phyloP scores from a whole-genome alignment of 2,797 vertebrate genomes.

The Hemitrygon akajei region DNA sequence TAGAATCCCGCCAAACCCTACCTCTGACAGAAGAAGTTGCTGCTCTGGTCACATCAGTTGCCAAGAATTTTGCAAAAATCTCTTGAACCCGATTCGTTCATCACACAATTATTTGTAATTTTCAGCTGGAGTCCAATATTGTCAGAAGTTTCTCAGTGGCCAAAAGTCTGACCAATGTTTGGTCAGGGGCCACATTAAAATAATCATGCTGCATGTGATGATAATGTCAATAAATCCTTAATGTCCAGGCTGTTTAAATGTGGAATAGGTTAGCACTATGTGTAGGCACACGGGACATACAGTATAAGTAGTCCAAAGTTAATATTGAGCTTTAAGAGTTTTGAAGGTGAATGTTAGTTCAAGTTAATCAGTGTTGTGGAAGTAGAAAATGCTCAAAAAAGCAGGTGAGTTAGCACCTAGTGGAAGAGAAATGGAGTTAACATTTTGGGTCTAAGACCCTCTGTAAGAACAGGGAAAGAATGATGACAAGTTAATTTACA shows the following conservation, averaged over 20 bases:
- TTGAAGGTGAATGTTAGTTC: neutral
- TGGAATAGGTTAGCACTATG: neutral
- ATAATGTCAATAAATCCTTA: neutral
- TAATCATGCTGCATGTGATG: neutral
- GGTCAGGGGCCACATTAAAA: neutral
- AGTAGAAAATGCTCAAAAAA: neutral
- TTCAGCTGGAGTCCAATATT: neutral
- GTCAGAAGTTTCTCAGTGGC: neutral
- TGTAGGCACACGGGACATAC: neutral
- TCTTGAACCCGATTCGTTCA: neutral
- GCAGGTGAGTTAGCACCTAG: rapidly evolving
- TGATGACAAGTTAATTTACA: too few species aligned
- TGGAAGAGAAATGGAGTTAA: too few species aligned
- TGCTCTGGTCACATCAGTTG: neutral
- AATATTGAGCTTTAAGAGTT: neutral
- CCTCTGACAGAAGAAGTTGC: neutral
- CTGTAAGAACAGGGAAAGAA: too few species aligned
- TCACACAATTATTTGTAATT: neutral
- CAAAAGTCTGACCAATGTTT: neutral
- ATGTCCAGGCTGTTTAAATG: neutral
- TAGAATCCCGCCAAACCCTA: neutral
- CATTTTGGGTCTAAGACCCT: too few species aligned
- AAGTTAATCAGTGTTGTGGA: neutral
- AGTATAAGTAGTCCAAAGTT: too few species aligned
- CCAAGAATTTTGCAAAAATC: neutral